A percentile compares a stretch with the other conserved stretches of the same genome.
Evolutionary conservation across 2,113 vertebrate genomes (phyloP).

Genomic region (Manacus vitellinus): DNA sequence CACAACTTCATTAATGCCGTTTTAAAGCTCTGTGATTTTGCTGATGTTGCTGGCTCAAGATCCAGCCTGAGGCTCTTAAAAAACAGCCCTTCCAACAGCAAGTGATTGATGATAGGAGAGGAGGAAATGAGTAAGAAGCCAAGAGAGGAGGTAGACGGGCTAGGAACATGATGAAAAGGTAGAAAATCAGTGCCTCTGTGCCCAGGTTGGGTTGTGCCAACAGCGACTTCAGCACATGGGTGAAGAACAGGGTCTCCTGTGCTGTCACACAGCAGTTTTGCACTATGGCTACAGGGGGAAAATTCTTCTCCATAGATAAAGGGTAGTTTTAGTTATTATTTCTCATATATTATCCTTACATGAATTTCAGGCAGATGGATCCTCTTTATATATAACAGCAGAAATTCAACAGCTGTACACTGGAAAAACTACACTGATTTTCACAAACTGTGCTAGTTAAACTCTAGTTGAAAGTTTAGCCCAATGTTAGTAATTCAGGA

Average conservation of each 20-base stretch:
- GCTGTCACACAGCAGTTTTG: background rate
- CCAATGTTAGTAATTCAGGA: background rate
- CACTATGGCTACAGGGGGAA: background rate
- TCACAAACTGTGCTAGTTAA: background rate
- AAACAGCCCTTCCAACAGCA: background rate
- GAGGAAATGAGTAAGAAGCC: background rate
- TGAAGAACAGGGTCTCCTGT: background rate
- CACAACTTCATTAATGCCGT: background rate
- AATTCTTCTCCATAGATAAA: background rate
- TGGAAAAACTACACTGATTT: background rate
- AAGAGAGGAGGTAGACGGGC: background rate
- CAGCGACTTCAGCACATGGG: background rate
- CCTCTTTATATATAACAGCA: background rate
- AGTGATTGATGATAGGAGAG: background rate
- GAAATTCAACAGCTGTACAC: background rate
- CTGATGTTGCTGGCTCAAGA: constrained; percentile 14
- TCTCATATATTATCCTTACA: background rate
- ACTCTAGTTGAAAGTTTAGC: background rate
- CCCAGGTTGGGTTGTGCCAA: background rate
- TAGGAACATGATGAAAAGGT: background rate
- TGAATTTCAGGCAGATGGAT: background rate
- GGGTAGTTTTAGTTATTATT: background rate
- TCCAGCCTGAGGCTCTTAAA: background rate
- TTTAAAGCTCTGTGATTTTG: background rate
- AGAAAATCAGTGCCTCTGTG: background rate